phyloP scores from a whole-genome alignment of 2,113 vertebrate species.

The Istiophorus platypterus region DNA sequence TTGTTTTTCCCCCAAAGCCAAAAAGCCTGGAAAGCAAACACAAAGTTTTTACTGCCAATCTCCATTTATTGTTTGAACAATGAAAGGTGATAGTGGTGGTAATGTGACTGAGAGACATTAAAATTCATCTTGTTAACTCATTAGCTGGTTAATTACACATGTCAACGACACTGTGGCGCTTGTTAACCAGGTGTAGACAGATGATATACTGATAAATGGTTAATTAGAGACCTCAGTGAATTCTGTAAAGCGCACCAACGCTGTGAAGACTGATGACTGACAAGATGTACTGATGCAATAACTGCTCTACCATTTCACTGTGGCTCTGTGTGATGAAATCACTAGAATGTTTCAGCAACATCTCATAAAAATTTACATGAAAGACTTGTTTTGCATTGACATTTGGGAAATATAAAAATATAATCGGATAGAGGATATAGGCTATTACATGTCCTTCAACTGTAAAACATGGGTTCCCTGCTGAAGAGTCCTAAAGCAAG shows the following conservation, averaged over 20 bases:
- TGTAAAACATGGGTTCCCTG: neutral
- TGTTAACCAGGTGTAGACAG: constrained; percentile 65
- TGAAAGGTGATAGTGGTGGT: constrained; percentile 17
- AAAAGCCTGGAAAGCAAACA: neutral
- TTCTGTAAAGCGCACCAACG: constrained; percentile 6
- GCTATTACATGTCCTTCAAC: neutral
- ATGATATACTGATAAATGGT: constrained; percentile 55
- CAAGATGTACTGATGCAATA: constrained; percentile 37
- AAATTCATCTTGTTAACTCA: constrained; percentile 63
- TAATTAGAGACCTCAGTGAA: constrained; percentile 60
- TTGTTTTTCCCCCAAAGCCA: too few species aligned
- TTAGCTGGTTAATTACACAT: constrained; percentile 69
- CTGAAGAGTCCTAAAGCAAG: neutral
- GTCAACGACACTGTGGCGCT: constrained; percentile 42
- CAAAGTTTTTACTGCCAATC: constrained; percentile 1
- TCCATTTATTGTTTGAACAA: constrained; percentile 32
- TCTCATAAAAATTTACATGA: neutral
- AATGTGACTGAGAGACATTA: constrained; percentile 38
- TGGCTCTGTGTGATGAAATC: constrained; percentile 35
- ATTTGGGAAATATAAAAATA: neutral
- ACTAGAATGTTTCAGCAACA: constrained; percentile 32
- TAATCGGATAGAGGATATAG: neutral
- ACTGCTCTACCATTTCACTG: constrained; percentile 7
- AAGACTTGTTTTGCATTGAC: neutral
- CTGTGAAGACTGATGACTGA: constrained; percentile 35